phyloP scores from a whole-genome alignment of 2,888 invertebrate genomes.

The Helleia helle region DNA sequence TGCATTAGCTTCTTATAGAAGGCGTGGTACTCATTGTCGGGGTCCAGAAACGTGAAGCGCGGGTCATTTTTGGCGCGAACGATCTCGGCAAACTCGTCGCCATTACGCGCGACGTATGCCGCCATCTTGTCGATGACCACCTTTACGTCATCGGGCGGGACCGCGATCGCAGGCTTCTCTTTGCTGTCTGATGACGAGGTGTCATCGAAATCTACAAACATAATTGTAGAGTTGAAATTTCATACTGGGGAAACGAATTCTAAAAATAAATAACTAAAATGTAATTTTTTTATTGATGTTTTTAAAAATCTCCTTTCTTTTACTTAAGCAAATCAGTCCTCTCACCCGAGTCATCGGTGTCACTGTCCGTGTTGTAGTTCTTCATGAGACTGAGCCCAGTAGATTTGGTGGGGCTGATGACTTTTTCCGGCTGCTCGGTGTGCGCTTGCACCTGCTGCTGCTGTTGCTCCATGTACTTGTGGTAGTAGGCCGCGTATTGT shows the following conservation, averaged over 20 bases:
- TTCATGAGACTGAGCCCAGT: slow-evolving; percentile 71
- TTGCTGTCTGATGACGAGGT: slow-evolving; percentile 43
- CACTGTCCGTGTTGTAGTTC: slow-evolving; percentile 72
- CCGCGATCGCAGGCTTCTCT: slow-evolving; percentile 52
- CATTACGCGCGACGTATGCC: slow-evolving; percentile 95
- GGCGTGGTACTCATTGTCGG: slow-evolving; percentile 82
- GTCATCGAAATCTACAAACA: slow-evolving; percentile 45
- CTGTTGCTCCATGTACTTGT: slow-evolving; percentile 29
- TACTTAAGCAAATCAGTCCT: no score
- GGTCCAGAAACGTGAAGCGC: slow-evolving; percentile 89
- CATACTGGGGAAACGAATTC: no score
- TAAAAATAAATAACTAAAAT: no score
- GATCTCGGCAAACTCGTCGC: slow-evolving; percentile 92
- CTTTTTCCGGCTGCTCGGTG: slow-evolving; percentile 14
- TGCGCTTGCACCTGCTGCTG: slow-evolving; percentile 19
- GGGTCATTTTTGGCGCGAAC: slow-evolving; percentile 88
- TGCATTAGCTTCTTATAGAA: slow-evolving; percentile 80
- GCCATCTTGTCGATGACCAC: slow-evolving; percentile 97
- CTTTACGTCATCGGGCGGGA: slow-evolving; percentile 87
- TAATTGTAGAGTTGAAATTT: slow-evolving; percentile 24
- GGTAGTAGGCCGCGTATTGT: slow-evolving; percentile 40
- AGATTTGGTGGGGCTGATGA: slow-evolving; percentile 31
- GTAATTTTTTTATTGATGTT: no score
- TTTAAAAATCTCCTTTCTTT: no score
- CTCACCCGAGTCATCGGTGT: slow-evolving; percentile 49